These are phyloP conservation scores for Ctenochaetus hawaiiensis DNA, from an alignment of 2,797 vertebrate species.

Conservation along the genomic window DNA sequence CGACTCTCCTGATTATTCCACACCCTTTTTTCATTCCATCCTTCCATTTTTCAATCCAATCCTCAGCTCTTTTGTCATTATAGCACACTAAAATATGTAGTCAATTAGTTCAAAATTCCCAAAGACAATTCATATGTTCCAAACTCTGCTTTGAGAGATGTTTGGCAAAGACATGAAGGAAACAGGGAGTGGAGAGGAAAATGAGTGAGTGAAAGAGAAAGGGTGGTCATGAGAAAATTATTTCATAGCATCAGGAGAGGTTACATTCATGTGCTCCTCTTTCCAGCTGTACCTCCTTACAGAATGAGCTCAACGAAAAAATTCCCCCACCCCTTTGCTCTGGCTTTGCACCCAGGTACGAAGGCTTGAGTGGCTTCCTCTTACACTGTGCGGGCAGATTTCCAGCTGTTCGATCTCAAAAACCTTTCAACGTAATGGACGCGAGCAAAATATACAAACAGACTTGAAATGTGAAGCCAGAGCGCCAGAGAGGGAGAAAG, in stretches of 20 bases:
- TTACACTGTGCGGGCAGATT: constrained; percentile 12
- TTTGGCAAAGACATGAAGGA: constrained; percentile 62
- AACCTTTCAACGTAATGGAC: constrained; percentile 15
- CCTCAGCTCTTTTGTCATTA: constrained; percentile 59
- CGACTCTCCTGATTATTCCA: constrained; percentile 53
- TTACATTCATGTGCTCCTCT: constrained; percentile 39
- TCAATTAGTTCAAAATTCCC: constrained; percentile 58
- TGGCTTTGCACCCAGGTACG: constrained; percentile 63
- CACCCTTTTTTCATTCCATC: constrained; percentile 43
- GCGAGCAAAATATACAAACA: constrained; percentile 27
- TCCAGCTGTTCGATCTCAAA: constrained; percentile 36
- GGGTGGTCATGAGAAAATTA: constrained; percentile 68
- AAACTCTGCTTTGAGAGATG: constrained; percentile 55
- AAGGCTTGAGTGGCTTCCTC: constrained; percentile 40
- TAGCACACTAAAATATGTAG: constrained; percentile 47
- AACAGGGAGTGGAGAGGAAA: constrained; percentile 76
- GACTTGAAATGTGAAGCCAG: neutral
- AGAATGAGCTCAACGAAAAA: constrained; percentile 67
- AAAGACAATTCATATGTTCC: constrained; percentile 63
- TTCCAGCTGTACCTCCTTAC: constrained; percentile 73
- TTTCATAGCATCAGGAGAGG: constrained; percentile 61
- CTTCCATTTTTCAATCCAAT: constrained; percentile 44
- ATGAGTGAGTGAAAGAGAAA: constrained; percentile 51
- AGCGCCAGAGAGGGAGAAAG: neutral
- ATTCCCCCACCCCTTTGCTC: constrained; percentile 40